These are phyloP conservation scores for Ectropis grisescens DNA, from an alignment of 1,140 invertebrate genomes.

Conservation along the genomic window DNA sequence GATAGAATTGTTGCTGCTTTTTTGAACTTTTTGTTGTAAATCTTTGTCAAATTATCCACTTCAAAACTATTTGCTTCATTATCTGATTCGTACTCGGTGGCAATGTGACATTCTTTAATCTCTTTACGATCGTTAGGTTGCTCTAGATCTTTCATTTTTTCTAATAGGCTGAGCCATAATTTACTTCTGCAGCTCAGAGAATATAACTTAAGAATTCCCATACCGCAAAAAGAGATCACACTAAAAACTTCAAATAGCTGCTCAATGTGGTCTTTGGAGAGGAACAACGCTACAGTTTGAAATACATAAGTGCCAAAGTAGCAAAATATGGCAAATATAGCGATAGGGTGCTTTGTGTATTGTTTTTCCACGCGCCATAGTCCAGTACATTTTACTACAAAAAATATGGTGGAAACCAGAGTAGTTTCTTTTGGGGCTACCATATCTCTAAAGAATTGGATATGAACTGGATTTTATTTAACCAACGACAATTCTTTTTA, in stretches of 20 bases:
- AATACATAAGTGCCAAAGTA: constrained; percentile 22
- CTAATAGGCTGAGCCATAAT: constrained; percentile 22
- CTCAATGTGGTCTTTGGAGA: constrained; percentile 23
- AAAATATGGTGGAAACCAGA: no score
- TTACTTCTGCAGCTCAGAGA: constrained; percentile 17
- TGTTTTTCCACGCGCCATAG: no score
- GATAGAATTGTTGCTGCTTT: constrained; percentile 18
- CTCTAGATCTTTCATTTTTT: no score
- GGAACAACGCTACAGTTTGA: constrained; percentile 23
- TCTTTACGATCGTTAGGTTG: no score
- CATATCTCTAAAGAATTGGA: no score
- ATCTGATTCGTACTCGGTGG: constrained; percentile 29
- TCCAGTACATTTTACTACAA: no score
- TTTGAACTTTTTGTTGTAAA: constrained; percentile 27
- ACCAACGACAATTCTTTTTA: no score
- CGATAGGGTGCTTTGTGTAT: no score
- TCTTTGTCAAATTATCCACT: no score
- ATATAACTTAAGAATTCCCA: constrained; percentile 33
- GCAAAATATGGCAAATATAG: constrained; percentile 20
- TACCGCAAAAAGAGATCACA: constrained; percentile 32
- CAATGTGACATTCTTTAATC: constrained; percentile 1
- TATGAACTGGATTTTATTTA: no score
- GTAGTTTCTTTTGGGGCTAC: no score
- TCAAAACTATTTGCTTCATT: constrained; percentile 18
- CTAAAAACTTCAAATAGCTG: constrained; percentile 37